Conservation (phyloP, 2,797 vertebrate genomes). For the Pangasius macronema region DNA sequence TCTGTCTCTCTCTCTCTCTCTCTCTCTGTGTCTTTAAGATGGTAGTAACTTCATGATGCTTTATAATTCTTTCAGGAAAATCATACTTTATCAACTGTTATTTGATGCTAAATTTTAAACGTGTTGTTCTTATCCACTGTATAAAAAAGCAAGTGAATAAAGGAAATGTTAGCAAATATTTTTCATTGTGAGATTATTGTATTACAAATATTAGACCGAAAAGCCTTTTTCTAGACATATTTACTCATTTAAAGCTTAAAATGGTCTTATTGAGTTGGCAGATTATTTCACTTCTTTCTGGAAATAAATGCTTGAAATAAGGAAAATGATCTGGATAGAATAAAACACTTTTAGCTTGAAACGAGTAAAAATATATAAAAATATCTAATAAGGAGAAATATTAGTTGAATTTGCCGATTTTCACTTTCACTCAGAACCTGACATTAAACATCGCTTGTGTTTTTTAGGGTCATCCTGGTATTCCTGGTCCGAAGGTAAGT, state of each 20-base stretch:
- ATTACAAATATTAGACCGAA: neutral
- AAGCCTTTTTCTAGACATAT: neutral
- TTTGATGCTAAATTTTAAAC: neutral
- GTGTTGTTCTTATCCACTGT: neutral
- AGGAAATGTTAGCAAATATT: neutral
- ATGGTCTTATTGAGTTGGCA: neutral
- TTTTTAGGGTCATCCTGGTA: constrained; percentile 59
- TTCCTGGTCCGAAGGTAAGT: constrained; percentile 57
- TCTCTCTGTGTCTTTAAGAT: neutral
- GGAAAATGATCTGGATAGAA: neutral
- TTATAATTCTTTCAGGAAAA: neutral
- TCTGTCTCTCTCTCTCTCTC: neutral
- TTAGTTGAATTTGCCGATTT: neutral
- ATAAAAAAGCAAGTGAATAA: neutral
- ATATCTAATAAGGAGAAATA: too few relatives aligned
- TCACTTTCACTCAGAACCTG: neutral
- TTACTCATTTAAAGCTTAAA: neutral
- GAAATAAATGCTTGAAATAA: neutral
- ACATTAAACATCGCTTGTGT: neutral
- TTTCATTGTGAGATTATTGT: neutral
- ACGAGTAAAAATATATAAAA: too few relatives aligned
- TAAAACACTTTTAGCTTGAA: neutral
- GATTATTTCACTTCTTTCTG: neutral
- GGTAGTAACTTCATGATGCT: too few relatives aligned
- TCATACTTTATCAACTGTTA: neutral